A percentile compares a stretch with the other conserved stretches of the same genome.
Conservation (phyloP, 2,113 vertebrate genomes). For the Limanda limanda region DNA sequence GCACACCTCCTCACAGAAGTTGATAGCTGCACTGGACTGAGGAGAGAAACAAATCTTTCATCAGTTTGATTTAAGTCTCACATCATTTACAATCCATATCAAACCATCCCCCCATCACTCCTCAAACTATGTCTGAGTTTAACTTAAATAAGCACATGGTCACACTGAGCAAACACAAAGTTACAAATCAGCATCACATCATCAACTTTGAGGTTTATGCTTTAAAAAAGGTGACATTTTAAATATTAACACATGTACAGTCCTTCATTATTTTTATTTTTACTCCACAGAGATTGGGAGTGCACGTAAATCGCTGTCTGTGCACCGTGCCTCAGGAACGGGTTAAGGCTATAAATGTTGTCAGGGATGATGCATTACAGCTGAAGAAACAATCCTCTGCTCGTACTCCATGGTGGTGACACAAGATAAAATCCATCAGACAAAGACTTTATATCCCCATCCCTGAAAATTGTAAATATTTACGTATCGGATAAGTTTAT, state of each 20-base stretch:
- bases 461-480: slow-evolving; percentile 1
- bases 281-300: not conserved
- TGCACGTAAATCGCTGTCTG: not conserved
- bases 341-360: not conserved
- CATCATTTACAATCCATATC: not conserved
- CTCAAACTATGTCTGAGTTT: slow-evolving; percentile 3
- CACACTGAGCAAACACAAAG: slow-evolving; percentile 19
- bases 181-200: slow-evolving; percentile 16
- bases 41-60: not conserved
- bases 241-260: not conserved
- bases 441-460: not conserved
- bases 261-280: not conserved
- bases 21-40: slow-evolving; percentile 18
- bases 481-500: slow-evolving; percentile 1
- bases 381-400: not conserved
- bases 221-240: not conserved
- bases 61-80: not conserved
- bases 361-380: not conserved
- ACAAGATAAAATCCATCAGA: not conserved
- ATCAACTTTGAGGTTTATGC: not conserved
- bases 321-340: not conserved
- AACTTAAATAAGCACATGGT: slow-evolving; percentile 30
- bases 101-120: not conserved
- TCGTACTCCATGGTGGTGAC: not conserved
- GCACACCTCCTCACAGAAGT: slow-evolving; percentile 6